These are phyloP conservation scores for Andrena flavipes DNA, from an alignment of 2,888 invertebrate species.

Conservation along the genomic window DNA sequence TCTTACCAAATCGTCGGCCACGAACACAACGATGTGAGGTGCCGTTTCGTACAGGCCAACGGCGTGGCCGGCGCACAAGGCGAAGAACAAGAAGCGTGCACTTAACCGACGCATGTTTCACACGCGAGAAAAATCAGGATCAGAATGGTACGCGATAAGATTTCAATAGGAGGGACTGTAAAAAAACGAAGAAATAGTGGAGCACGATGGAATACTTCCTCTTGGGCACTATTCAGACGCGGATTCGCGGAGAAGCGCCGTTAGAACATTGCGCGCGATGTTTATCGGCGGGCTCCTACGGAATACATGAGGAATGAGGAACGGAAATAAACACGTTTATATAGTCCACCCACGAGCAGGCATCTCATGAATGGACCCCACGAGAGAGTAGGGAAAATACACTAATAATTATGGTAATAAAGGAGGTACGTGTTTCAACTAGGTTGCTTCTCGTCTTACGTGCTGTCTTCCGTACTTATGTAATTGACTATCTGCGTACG, in stretches of 20 bases:
- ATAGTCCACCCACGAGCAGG: conserved; percentile 76
- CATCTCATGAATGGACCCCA: conserved; percentile 73
- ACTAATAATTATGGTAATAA: conserved; percentile 75
- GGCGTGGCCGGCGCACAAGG: conserved; percentile 39
- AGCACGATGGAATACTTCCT: conserved; percentile 14
- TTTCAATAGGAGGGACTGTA: neutral
- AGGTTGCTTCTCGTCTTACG: conserved; percentile 73
- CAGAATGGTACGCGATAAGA: neutral
- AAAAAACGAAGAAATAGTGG: neutral
- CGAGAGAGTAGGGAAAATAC: conserved; percentile 65
- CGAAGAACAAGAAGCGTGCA: conserved; percentile 36
- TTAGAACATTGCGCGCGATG: conserved; percentile 62
- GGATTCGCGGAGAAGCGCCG: conserved; percentile 1
- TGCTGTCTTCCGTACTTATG: conserved; percentile 70
- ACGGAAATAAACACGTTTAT: conserved; percentile 74
- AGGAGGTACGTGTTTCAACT: conserved; percentile 73
- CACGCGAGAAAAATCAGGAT: neutral
- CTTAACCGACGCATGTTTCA: conserved; percentile 48
- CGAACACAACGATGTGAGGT: conserved; percentile 86
- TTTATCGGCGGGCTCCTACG: conserved; percentile 68
- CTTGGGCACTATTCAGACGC: conserved; percentile 40
- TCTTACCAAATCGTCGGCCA: conserved; percentile 87
- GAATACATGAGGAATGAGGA: conserved; percentile 59
- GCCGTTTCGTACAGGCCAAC: conserved; percentile 76
- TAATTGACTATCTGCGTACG: conserved; percentile 67